phyloP scores from a whole-genome alignment of 2,888 invertebrate genomes.

The Orthonychiurus folsomi region DNA sequence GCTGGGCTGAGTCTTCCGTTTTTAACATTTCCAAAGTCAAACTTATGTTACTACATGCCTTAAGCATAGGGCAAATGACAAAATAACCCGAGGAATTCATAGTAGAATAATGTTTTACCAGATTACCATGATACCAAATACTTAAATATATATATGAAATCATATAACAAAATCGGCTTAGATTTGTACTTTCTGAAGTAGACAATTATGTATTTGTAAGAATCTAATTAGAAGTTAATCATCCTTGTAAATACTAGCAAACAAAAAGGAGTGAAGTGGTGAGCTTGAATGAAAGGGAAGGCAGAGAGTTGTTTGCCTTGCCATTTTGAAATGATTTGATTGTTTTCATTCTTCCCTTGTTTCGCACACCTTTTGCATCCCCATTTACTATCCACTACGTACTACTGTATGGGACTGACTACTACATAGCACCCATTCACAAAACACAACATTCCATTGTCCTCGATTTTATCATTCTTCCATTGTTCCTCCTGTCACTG shows the following conservation, averaged over 20 bases:
- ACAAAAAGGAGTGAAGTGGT: background rate
- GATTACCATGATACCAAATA: background rate
- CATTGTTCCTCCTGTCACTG: background rate
- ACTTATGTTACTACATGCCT: too few relatives aligned
- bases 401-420: background rate
- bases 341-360: constrained; percentile 1
- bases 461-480: background rate
- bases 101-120: background rate
- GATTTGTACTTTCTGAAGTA: background rate
- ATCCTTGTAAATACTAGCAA: background rate
- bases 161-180: background rate
- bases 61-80: background rate
- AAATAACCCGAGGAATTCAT: background rate
- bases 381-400: background rate
- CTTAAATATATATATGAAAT: background rate
- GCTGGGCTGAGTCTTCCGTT: too few relatives aligned
- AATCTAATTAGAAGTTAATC: background rate
- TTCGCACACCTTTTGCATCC: too few relatives aligned
- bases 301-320: constrained; percentile 1
- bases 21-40: too few relatives aligned
- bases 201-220: background rate
- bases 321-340: background rate
- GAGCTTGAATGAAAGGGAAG: too few relatives aligned
- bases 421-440: too few relatives aligned
- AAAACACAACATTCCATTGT: too few relatives aligned